Evolutionary conservation across 2,888 invertebrate species (phyloP).

Genomic region (Formica aserva): DNA sequence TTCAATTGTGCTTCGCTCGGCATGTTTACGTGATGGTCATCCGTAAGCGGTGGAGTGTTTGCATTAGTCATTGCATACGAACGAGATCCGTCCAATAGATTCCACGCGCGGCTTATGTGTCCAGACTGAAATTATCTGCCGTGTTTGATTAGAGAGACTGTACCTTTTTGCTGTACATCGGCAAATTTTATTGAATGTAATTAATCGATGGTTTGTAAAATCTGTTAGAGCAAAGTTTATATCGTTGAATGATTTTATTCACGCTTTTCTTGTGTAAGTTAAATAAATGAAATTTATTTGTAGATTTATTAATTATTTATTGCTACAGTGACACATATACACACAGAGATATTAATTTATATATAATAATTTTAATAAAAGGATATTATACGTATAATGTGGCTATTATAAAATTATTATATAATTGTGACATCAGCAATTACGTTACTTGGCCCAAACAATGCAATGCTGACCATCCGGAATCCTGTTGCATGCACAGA

Average conservation of each 20-base stretch:
- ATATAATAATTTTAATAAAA: background rate
- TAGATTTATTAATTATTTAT: background rate
- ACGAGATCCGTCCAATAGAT: conserved; percentile 35
- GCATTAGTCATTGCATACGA: conserved; percentile 43
- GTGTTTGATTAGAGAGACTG: conserved; percentile 9
- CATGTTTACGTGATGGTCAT: conserved; percentile 54
- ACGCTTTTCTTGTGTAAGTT: background rate
- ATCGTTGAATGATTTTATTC: conserved; percentile 3
- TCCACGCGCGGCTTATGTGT: background rate
- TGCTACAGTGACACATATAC: background rate
- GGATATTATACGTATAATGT: background rate
- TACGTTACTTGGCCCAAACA: conserved; percentile 2
- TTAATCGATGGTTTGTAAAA: conserved; percentile 23
- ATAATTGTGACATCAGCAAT: conserved; percentile 9
- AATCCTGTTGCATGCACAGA: conserved; percentile 20
- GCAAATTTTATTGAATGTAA: conserved; percentile 7
- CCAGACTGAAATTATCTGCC: conserved; percentile 30
- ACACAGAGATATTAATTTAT: background rate
- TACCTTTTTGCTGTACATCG: background rate
- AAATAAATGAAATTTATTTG: background rate
- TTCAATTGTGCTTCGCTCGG: conserved; percentile 31
- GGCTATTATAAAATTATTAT: conserved; percentile 19
- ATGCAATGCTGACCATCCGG: background rate
- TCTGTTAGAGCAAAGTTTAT: conserved; percentile 8
- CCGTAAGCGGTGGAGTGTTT: conserved; percentile 37